phyloP scores from a whole-genome alignment of 2,888 invertebrate species.

The Leptopilina myrica region DNA sequence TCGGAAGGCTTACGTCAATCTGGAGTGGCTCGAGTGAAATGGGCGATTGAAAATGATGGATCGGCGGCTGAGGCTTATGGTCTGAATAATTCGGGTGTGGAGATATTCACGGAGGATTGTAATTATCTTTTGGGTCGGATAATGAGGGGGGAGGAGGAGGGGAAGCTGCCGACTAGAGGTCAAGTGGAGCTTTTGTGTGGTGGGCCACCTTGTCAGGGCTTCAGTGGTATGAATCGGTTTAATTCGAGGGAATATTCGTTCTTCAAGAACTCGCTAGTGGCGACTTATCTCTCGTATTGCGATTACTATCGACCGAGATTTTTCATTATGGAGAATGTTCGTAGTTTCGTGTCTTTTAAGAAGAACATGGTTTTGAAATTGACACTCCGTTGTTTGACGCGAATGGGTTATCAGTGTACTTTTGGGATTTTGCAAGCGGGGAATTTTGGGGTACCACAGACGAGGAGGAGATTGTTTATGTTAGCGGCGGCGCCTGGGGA shows the following conservation, averaged over 20 bases:
- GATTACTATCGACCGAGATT: slow-evolving; percentile 91
- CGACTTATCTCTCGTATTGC: slow-evolving; percentile 89
- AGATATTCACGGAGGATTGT: slow-evolving; percentile 90
- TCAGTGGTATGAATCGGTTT: slow-evolving; percentile 93
- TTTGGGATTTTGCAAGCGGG: slow-evolving; percentile 93
- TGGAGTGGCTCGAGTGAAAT: slow-evolving; percentile 83
- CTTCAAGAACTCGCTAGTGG: slow-evolving; percentile 91
- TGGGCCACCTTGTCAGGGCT: slow-evolving; percentile 93
- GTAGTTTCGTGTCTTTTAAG: slow-evolving; percentile 91
- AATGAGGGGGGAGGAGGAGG: slow-evolving; percentile 72
- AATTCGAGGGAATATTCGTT: slow-evolving; percentile 89
- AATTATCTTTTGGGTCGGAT: slow-evolving; percentile 75
- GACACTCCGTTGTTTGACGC: slow-evolving; percentile 85
- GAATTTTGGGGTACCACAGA: slow-evolving; percentile 90
- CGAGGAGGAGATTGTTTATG: slow-evolving; percentile 85
- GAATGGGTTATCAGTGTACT: slow-evolving; percentile 92
- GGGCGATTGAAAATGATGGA: slow-evolving; percentile 90
- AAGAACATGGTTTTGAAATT: slow-evolving; percentile 88
- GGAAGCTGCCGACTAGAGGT: slow-evolving; percentile 84
- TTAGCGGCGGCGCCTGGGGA: slow-evolving; percentile 90
- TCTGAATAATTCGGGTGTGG: slow-evolving; percentile 85
- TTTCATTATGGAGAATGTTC: slow-evolving; percentile 90
- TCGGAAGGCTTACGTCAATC: slow-evolving; percentile 86
- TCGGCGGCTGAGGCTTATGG: slow-evolving; percentile 88
- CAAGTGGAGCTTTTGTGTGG: slow-evolving; percentile 91